Conservation (phyloP, 2,113 vertebrate species). For the Pycnonotus jocosus region DNA sequence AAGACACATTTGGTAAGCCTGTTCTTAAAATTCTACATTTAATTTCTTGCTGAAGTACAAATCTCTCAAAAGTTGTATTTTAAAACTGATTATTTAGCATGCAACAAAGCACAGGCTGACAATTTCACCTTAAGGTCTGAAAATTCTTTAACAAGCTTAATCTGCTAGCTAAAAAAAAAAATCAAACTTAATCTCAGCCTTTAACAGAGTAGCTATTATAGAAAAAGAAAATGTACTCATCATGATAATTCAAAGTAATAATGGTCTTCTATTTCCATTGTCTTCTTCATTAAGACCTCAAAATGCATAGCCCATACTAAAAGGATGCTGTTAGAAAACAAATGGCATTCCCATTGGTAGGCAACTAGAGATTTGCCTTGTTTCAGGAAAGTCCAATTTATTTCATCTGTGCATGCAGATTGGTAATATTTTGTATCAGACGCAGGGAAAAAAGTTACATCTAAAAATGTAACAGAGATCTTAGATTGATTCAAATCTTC, state of each 20-base stretch:
- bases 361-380: not conserved
- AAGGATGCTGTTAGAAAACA: not conserved
- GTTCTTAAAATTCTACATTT: not conserved
- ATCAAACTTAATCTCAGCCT: not conserved
- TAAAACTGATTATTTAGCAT: not conserved
- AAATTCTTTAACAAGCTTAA: not conserved
- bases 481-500: not conserved
- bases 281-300: not conserved
- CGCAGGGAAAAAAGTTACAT: rapidly evolving
- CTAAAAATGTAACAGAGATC: not conserved
- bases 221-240: not conserved
- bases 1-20: not conserved
- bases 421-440: not conserved
- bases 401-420: not conserved
- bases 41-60: not conserved
- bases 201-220: not conserved
- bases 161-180: not conserved
- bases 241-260: not conserved
- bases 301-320: not conserved
- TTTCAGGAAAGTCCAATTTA: not conserved
- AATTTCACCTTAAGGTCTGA: not conserved
- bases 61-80: not conserved
- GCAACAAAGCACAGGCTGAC: not conserved
- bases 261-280: not conserved
- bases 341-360: not conserved